Conservation (phyloP, 2,797 vertebrate species). For the Parotocinclus haroldoi region DNA sequence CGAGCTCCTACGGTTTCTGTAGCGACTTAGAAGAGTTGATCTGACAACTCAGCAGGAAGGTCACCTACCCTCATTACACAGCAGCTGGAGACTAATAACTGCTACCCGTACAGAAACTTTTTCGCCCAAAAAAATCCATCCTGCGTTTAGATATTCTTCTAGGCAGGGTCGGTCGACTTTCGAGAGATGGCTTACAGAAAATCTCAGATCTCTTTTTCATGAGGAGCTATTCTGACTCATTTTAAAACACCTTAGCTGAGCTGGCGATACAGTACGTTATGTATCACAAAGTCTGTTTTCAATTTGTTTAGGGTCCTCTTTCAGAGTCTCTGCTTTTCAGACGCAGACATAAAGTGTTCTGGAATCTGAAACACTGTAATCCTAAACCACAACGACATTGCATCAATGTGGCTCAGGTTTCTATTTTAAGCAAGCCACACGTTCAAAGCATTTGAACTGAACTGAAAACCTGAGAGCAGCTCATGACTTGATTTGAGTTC, state of each 20-base stretch:
- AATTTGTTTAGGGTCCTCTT: conserved; percentile 30
- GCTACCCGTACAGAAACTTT: conserved; percentile 8
- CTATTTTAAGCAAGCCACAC: conserved; percentile 14
- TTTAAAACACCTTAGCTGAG: neutral
- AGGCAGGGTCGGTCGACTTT: conserved; percentile 2
- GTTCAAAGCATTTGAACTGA: neutral
- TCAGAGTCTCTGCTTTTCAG: conserved; percentile 36
- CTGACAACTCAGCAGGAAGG: conserved; percentile 39
- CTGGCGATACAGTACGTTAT: neutral
- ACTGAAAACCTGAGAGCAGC: no score
- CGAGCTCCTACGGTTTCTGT: conserved; percentile 22
- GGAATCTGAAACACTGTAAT: conserved; percentile 46
- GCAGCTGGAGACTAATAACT: conserved; percentile 30
- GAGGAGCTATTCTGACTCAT: neutral
- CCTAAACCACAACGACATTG: conserved; percentile 24
- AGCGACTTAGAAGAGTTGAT: conserved; percentile 24
- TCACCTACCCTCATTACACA: conserved; percentile 39
- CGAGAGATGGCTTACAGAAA: conserved; percentile 10
- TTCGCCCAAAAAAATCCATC: conserved; percentile 16
- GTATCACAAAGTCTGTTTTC: conserved; percentile 34
- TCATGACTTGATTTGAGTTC: no score
- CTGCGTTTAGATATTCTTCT: conserved; percentile 21
- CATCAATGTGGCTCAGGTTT: conserved; percentile 22
- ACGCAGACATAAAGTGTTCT: conserved; percentile 38
- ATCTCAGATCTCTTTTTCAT: neutral